Conservation (phyloP, 2,113 vertebrate species). For the Sula dactylatra region DNA sequence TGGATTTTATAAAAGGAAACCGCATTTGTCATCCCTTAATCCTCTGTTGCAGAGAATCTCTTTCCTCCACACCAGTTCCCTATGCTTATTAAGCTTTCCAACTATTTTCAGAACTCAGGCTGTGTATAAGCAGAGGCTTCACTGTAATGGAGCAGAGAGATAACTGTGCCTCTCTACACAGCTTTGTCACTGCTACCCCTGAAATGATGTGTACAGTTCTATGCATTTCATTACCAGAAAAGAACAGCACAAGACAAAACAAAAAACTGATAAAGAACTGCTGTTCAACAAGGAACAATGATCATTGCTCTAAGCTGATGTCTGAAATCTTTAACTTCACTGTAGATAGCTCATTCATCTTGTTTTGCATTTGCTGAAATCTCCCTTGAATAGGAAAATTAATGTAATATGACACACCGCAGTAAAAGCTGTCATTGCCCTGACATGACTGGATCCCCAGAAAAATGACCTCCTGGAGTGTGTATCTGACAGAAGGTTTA, state of each 20-base stretch:
- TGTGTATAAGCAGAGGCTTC: background rate
- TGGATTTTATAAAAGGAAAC: constrained; percentile 18
- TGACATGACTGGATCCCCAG: background rate
- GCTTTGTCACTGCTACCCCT: background rate
- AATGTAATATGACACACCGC: background rate
- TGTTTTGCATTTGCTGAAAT: constrained; percentile 5
- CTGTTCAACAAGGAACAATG: constrained; percentile 7
- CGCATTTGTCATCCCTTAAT: constrained; percentile 44
- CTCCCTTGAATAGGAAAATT: constrained; percentile 11
- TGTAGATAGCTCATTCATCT: background rate
- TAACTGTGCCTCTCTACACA: background rate
- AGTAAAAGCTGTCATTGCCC: background rate
- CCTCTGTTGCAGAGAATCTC: constrained; percentile 8
- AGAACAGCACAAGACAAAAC: background rate
- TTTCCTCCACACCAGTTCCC: background rate
- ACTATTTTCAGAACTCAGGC: background rate
- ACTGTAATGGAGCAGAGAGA: constrained; percentile 33
- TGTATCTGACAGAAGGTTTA: background rate
- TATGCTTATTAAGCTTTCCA: constrained; percentile 33
- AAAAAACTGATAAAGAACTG: constrained; percentile 7
- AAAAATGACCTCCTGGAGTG: background rate
- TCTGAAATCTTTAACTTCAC: constrained; percentile 26
- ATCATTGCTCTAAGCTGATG: background rate
- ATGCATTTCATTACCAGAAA: background rate
- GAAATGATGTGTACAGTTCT: background rate